phyloP scores from a whole-genome alignment of 1,140 invertebrate genomes.

The Drosophila quadrilineata region DNA sequence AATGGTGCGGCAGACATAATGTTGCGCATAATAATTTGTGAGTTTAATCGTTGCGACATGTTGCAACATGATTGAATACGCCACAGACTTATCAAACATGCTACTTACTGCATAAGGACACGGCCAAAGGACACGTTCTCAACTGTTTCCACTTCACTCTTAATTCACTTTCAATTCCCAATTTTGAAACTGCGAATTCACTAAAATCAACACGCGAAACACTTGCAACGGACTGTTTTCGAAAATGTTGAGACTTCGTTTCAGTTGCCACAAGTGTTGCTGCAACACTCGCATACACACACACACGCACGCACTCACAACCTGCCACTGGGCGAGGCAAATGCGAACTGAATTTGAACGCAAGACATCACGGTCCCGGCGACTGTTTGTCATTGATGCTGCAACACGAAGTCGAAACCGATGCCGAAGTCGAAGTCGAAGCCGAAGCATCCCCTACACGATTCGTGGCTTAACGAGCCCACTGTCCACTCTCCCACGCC shows the following conservation, averaged over 20 bases:
- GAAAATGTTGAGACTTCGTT: neutral
- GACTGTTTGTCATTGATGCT: no score
- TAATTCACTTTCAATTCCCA: conserved; percentile 15
- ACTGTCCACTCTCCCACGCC: no score
- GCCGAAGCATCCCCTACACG: no score
- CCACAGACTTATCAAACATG: neutral
- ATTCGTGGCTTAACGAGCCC: no score
- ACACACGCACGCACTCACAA: conserved; percentile 8
- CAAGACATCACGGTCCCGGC: neutral
- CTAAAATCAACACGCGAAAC: neutral
- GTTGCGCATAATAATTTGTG: neutral
- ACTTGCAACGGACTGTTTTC: neutral
- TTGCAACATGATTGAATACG: neutral
- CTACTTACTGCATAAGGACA: neutral
- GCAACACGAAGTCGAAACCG: no score
- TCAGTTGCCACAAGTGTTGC: neutral
- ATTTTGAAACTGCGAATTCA: conserved; percentile 18
- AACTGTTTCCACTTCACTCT: neutral
- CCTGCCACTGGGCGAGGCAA: conserved; percentile 38
- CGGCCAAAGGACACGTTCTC: neutral
- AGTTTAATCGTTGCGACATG: neutral
- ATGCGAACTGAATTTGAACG: conserved; percentile 26
- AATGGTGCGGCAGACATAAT: no score
- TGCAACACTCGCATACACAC: no score
- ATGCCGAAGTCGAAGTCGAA: no score